Conservation (phyloP, 1,140 invertebrate genomes). For the Colletes latitarsis region DNA sequence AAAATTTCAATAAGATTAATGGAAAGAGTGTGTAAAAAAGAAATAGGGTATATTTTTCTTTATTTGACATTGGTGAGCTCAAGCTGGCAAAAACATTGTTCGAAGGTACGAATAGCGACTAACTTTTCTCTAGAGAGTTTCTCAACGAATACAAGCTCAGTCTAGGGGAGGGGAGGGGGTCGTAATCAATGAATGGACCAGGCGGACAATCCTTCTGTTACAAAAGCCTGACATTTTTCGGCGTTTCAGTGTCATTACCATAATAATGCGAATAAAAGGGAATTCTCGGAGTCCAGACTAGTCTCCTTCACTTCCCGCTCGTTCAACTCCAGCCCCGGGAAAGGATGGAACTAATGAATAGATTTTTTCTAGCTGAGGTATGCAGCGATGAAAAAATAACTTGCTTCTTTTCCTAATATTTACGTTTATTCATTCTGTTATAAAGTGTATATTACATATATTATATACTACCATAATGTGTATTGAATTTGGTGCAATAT, state of each 20-base stretch:
- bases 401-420: neutral
- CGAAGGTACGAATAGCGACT: conserved; percentile 49
- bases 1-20: neutral
- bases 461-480: too few relatives aligned
- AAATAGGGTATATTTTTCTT: conserved; percentile 32
- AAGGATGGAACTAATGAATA: conserved; percentile 49
- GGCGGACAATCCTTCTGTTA: conserved; percentile 79
- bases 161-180: conserved; percentile 31
- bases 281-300: conserved; percentile 74
- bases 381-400: conserved; percentile 5
- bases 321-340: conserved; percentile 41
- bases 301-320: conserved; percentile 42
- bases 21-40: neutral
- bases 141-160: conserved; percentile 41
- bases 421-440: conserved; percentile 12
- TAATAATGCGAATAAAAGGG: conserved; percentile 80
- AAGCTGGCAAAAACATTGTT: conserved; percentile 45
- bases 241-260: conserved; percentile 79
- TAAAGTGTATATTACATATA: neutral
- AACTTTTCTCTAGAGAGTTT: conserved; percentile 49
- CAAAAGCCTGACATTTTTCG: conserved; percentile 78
- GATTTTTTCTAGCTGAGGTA: conserved; percentile 43
- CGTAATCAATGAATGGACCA: conserved; percentile 79
- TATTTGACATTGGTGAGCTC: conserved; percentile 38
- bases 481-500: too few relatives aligned